Evolutionary conservation across 2,113 vertebrate genomes (phyloP).

Genomic region (Eupsittula cactorum): DNA sequence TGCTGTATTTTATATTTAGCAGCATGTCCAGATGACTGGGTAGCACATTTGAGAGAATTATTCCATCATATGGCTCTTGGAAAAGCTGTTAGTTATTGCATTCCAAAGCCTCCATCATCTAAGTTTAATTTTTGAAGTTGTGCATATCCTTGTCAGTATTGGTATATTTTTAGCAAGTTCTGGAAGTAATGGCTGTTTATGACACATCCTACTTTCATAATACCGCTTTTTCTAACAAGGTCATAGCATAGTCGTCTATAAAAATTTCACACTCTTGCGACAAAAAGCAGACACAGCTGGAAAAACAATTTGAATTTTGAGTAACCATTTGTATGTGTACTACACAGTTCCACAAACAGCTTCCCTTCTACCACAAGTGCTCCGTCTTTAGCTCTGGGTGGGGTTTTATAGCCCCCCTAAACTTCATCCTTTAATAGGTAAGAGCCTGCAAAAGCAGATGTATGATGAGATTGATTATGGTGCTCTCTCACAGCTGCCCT

Average conservation of each 20-base stretch:
- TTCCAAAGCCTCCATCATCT: slow-evolving; percentile 34
- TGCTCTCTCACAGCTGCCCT: neutral
- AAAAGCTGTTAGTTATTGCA: slow-evolving; percentile 45
- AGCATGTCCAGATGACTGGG: slow-evolving; percentile 2
- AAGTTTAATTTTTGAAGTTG: slow-evolving; percentile 69
- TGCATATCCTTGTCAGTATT: slow-evolving; percentile 61
- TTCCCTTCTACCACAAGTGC: neutral
- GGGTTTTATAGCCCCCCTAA: neutral
- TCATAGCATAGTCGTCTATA: slow-evolving; percentile 39
- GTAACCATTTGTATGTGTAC: neutral
- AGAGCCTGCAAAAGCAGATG: neutral
- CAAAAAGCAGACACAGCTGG: slow-evolving; percentile 38
- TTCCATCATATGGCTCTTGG: slow-evolving; percentile 5
- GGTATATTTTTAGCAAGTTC: slow-evolving; percentile 42
- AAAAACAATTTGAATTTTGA: slow-evolving; percentile 46
- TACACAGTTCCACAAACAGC: neutral
- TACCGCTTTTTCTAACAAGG: slow-evolving; percentile 49
- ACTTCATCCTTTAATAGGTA: neutral
- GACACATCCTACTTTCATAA: slow-evolving; percentile 8
- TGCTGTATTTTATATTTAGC: slow-evolving; percentile 44
- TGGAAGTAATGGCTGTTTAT: slow-evolving; percentile 70
- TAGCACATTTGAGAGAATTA: slow-evolving; percentile 53
- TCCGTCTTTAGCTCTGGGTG: neutral
- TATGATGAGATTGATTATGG: neutral
- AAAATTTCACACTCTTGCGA: slow-evolving; percentile 23